phyloP scores from a whole-genome alignment of 2,888 invertebrate species.

The Xestobium rufovillosum region DNA sequence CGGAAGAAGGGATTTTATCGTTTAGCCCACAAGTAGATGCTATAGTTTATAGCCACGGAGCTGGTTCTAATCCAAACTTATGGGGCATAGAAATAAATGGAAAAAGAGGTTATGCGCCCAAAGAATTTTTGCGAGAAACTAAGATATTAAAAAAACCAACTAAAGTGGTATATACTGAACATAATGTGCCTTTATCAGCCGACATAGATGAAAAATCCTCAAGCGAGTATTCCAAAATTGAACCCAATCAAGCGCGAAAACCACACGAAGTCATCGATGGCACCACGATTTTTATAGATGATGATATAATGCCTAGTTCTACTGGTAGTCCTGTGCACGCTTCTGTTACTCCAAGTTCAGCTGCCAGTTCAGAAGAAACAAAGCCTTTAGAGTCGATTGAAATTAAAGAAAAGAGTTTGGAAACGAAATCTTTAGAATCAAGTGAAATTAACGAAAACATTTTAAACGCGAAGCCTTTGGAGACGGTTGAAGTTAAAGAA shows the following conservation, averaged over 20 bases:
- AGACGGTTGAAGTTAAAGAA: not conserved
- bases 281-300: conserved; percentile 49
- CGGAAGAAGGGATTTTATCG: conserved; percentile 51
- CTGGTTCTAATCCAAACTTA: conserved; percentile 51
- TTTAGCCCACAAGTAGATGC: conserved; percentile 53
- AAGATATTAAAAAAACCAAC: conserved; percentile 45
- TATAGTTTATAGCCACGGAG: conserved; percentile 62
- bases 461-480: conserved; percentile 1
- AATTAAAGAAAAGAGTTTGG: conserved; percentile 3
- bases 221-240: conserved; percentile 17
- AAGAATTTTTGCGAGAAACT: conserved; percentile 52
- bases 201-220: conserved; percentile 14
- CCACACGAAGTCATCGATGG: conserved; percentile 55
- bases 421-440: conserved; percentile 3
- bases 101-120: conserved; percentile 59
- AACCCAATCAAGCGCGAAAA: conserved; percentile 31
- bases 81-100: conserved; percentile 67
- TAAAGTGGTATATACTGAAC: conserved; percentile 42
- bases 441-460: not conserved
- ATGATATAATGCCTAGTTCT: conserved; percentile 21
- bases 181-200: conserved; percentile 22
- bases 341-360: conserved; percentile 15
- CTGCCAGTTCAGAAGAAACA: conserved; percentile 6
- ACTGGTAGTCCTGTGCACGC: conserved; percentile 21
- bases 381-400: conserved; percentile 1